Base-by-base conservation (phyloP, 2,888 invertebrate species). In the Chesias legatella region DNA sequence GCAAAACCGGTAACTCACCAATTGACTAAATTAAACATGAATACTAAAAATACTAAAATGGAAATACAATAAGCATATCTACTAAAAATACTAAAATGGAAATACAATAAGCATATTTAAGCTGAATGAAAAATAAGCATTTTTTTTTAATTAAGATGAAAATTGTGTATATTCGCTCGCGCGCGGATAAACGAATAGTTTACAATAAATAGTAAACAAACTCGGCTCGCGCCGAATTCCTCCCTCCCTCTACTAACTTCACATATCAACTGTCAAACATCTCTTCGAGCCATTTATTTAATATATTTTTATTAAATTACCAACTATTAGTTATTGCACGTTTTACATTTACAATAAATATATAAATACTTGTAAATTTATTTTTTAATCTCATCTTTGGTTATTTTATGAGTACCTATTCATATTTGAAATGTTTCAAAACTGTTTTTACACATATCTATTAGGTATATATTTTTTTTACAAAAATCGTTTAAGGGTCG, bases 331-430 rank as follows among this genome's bases (percentile, higher is more conserved):
- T 88, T 89, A 89, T 88, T 89, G 89, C 88, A 89, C 89, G 79
- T 84, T 88, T 89, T 88, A 86, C 79, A 85, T 84, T 84, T 82
- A 85, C 78, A 85, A 86, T 88, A 86, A 85, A 88, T 86, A 86
- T 85, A 88, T 86, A 86, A 86, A 85, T 88, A 88, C 83, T 88
- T 88, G 85, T 85, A 86, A 84, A 84, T 85, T 85, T 85, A 79
- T 47, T 77, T 70, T 73, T 75, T 84, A 36, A 35, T 74, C 83
- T 70, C 82, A 80, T 84, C 76, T 86, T 83, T 83, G 79, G 83
- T 85, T 83, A 81, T 80, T 44, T 82, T 77, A 82, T 82, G 84
- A 81, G 79, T 81, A 80, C 81, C 83, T 84, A 85, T 84, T 81
- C 79, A 79, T 84, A 85, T 85, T 73, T 83, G 85, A 84, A 85